These are phyloP conservation scores for Orycteropus afer DNA, from an alignment of 2,113 vertebrate species.

Conservation along the genomic window DNA sequence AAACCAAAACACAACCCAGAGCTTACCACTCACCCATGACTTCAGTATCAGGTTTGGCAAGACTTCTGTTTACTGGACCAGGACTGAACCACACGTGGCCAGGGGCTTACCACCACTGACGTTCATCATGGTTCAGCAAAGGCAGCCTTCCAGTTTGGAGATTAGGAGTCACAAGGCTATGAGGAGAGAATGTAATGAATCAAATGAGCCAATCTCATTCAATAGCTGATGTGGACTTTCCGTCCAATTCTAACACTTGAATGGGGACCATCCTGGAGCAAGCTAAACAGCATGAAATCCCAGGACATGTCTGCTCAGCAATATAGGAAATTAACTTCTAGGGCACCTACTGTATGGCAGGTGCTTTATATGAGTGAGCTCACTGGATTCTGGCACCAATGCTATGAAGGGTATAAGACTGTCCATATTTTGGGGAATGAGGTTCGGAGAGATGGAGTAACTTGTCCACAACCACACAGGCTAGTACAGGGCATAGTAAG, in stretches of 20 bases:
- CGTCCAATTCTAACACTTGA: constrained; percentile 39
- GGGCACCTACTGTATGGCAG: neutral
- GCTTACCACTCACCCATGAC: constrained; percentile 66
- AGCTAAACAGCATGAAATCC: constrained; percentile 21
- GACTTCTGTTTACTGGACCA: constrained; percentile 65
- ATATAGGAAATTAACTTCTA: neutral
- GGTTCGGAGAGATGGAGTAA: neutral
- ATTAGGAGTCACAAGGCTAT: neutral
- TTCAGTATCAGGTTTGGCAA: constrained; percentile 70
- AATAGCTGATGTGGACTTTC: constrained; percentile 38
- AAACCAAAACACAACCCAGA: constrained; percentile 44
- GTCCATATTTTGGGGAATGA: neutral
- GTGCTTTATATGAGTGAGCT: neutral
- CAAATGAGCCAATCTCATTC: constrained; percentile 30
- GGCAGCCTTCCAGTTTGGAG: neutral
- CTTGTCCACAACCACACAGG: neutral
- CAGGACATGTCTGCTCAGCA: neutral
- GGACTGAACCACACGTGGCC: constrained; percentile 47
- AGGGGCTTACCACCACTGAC: constrained; percentile 12
- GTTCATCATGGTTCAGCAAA: constrained; percentile 5
- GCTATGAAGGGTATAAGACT: neutral
- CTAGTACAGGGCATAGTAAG: neutral
- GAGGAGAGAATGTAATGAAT: constrained; percentile 34
- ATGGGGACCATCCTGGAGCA: neutral
- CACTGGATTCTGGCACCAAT: neutral